A percentile compares a stretch with the other conserved stretches of the same genome.
Conservation (phyloP, 2,113 vertebrate species). For the Antigone vipio region DNA sequence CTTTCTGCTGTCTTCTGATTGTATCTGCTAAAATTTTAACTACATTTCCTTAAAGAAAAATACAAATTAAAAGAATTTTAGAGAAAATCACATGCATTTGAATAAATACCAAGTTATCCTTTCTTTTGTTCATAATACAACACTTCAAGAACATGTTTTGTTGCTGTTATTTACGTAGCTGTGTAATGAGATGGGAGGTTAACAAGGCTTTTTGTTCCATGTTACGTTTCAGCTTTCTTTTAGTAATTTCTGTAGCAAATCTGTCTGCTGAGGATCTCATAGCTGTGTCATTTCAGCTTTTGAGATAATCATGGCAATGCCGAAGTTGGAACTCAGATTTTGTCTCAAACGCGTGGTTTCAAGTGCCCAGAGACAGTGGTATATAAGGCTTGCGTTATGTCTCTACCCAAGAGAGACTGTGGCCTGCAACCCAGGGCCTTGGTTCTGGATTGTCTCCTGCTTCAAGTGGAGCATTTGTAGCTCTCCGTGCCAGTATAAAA, state of each 20-base stretch:
- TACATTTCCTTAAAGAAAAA: not conserved
- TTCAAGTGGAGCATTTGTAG: not conserved
- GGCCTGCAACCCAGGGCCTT: not conserved
- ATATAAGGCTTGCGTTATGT: not conserved
- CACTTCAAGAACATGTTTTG: not conserved
- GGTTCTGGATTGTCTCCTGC: not conserved
- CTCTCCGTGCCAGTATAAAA: not conserved
- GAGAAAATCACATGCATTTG: rapidly evolving
- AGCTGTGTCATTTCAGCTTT: not conserved
- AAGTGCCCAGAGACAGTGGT: not conserved
- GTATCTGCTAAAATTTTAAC: not conserved
- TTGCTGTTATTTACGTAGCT: not conserved
- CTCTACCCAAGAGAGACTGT: not conserved
- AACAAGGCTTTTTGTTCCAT: not conserved
- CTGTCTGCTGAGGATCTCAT: not conserved
- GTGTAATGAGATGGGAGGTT: not conserved
- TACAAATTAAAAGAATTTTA: not conserved
- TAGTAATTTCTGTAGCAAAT: not conserved
- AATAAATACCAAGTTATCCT: not conserved
- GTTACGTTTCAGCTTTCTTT: not conserved
- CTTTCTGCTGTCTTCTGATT: not conserved
- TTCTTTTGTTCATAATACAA: not conserved
- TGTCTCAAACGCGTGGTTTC: not conserved
- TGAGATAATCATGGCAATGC: not conserved
- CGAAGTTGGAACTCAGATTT: not conserved